These are phyloP conservation scores for Phaonia tiefii DNA, from an alignment of 2,888 invertebrate species.

Conservation along the genomic window DNA sequence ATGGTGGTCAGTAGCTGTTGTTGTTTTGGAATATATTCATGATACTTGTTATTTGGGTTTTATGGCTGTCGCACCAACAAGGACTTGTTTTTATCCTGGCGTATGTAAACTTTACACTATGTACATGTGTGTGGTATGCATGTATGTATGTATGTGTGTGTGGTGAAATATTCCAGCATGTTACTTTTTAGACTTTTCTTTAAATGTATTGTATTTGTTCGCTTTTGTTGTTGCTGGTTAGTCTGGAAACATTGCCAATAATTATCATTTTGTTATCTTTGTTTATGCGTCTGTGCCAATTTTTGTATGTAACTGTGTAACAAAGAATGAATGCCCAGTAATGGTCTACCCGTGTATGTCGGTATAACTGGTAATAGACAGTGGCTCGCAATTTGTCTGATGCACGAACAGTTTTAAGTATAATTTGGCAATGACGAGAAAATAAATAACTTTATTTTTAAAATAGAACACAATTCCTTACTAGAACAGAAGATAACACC, in stretches of 20 bases:
- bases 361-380: not conserved
- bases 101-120: not conserved
- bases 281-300: constrained; percentile 56
- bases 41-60: constrained; percentile 58
- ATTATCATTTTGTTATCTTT: constrained; percentile 73
- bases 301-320: constrained; percentile 33
- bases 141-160: not conserved
- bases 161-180: constrained; percentile 49
- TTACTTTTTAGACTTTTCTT: constrained; percentile 45
- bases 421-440: no score
- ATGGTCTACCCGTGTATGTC: constrained; percentile 3
- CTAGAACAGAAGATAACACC: no score
- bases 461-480: no score
- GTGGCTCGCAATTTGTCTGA: no score
- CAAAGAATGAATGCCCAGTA: constrained; percentile 32
- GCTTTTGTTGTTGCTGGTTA: constrained; percentile 40
- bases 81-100: constrained; percentile 26
- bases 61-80: constrained; percentile 53
- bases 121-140: not conserved
- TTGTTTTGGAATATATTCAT: constrained; percentile 55
- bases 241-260: constrained; percentile 66
- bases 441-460: no score
- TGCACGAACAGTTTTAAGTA: no score
- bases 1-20: not conserved
- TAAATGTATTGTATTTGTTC: constrained; percentile 23